Evolutionary conservation across 2,113 vertebrate species (phyloP).

Genomic region (Microcebus griseorufus): DNA sequence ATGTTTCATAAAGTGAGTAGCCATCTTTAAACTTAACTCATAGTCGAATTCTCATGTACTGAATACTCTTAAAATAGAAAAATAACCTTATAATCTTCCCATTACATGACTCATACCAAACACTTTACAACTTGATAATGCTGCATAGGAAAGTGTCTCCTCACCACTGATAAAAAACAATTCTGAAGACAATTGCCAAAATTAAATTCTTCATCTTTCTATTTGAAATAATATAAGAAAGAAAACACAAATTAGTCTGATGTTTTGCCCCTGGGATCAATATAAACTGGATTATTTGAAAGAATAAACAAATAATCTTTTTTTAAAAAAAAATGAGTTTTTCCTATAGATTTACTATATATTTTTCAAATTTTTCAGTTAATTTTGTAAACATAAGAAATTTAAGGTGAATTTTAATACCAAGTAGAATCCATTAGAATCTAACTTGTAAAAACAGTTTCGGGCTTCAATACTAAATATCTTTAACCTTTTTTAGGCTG

Average conservation of each 20-base stretch:
- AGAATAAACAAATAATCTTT: not conserved
- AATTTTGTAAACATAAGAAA: not conserved
- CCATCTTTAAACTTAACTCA: constrained; percentile 2
- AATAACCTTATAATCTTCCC: not conserved
- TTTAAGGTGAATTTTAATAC: not conserved
- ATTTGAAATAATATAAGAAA: constrained; percentile 19
- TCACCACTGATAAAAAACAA: not conserved
- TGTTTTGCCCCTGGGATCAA: not conserved
- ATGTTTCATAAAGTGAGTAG: constrained; percentile 1
- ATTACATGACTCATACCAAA: constrained; percentile 19
- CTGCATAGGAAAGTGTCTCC: not conserved
- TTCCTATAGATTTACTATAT: not conserved
- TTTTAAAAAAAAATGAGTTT: not conserved
- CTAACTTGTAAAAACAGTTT: not conserved
- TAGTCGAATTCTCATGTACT: constrained; percentile 45
- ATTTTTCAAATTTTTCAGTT: constrained; percentile 6
- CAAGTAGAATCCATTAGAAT: not conserved
- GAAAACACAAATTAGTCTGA: not conserved
- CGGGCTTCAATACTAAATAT: not conserved
- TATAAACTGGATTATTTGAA: constrained; percentile 30
- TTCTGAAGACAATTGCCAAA: constrained; percentile 35
- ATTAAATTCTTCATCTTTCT: not conserved
- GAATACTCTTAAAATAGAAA: constrained; percentile 15
- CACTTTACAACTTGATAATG: not conserved
- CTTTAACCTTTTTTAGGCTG: not conserved